Percentiles rank a stretch among this genome's conserved stretches.
phyloP scores from a whole-genome alignment of 2,888 invertebrate genomes.

The Pelosia muscerda region DNA sequence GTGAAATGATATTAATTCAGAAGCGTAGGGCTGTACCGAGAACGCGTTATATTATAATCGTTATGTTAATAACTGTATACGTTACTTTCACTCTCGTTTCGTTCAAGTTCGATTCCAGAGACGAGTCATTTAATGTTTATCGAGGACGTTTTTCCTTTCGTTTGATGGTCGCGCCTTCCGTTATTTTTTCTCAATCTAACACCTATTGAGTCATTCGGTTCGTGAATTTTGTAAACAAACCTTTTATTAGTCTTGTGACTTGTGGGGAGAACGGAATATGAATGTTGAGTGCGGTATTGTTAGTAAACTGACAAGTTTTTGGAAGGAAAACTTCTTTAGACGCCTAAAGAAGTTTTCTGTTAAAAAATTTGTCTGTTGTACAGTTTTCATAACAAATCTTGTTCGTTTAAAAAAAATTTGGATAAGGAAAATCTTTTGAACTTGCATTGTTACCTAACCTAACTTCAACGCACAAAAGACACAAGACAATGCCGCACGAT shows the following conservation, averaged over 20 bases:
- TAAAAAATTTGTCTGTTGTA: too few relatives aligned
- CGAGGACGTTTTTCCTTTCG: conserved; percentile 79
- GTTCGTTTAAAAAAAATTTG: too few relatives aligned
- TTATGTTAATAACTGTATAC: conserved; percentile 57
- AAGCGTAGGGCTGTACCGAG: conserved; percentile 7
- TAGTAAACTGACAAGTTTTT: background rate
- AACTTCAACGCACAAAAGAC: too few relatives aligned
- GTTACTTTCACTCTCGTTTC: conserved; percentile 79
- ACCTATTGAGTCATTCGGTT: conserved; percentile 35
- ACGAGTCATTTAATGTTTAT: conserved; percentile 72
- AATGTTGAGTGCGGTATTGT: background rate
- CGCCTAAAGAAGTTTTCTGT: too few relatives aligned
- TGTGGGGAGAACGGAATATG: background rate
- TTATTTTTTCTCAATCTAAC: conserved; percentile 39
- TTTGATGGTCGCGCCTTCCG: conserved; percentile 57
- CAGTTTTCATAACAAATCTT: too few relatives aligned
- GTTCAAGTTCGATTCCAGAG: conserved; percentile 74
- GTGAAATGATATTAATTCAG: conserved; percentile 1
- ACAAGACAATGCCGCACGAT: too few relatives aligned
- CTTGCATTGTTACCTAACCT: too few relatives aligned
- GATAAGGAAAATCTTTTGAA: too few relatives aligned
- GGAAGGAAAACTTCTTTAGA: too few relatives aligned
- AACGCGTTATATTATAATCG: conserved; percentile 48
- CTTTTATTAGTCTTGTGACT: conserved; percentile 14
- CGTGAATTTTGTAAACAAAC: conserved; percentile 6